Evolutionary conservation across 1,140 invertebrate species (phyloP).

Genomic region (Bilobella aurantiaca): DNA sequence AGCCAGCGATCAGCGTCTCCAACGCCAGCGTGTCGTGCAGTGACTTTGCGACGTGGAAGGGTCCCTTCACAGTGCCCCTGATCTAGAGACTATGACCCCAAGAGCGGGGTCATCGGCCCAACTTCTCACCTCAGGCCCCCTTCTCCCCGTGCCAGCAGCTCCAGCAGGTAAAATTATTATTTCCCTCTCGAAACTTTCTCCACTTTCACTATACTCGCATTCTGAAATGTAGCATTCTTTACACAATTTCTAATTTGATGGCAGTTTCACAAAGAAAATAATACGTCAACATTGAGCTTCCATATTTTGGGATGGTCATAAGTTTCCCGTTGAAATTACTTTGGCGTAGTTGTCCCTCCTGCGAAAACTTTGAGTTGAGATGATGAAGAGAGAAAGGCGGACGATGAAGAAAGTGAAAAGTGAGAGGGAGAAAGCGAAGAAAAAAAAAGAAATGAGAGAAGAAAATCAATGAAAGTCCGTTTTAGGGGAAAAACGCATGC

Average conservation of each 20-base stretch:
- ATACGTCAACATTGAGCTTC: no score
- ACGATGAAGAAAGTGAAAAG: conserved; percentile 3
- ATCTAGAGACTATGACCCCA: not conserved
- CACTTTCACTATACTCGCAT: no score
- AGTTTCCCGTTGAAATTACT: not conserved
- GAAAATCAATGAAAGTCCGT: conserved; percentile 3
- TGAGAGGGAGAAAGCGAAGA: not conserved
- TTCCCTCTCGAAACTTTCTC: not conserved
- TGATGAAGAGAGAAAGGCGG: not conserved
- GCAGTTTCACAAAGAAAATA: no score
- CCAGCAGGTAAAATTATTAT: not conserved
- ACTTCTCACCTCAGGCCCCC: not conserved
- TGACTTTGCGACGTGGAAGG: not conserved
- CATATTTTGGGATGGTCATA: no score
- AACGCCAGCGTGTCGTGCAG: not conserved
- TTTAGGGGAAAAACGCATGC: not conserved
- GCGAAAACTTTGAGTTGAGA: no score
- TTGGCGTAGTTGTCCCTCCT: not conserved
- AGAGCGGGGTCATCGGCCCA: not conserved
- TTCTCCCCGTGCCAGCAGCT: not conserved
- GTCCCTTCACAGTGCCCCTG: not conserved
- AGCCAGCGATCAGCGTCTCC: not conserved
- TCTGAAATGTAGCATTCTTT: no score
- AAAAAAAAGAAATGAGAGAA: not conserved
- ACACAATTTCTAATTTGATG: no score